Percentiles rank a stretch among this genome's conserved stretches.
Conservation (phyloP, 2,888 invertebrate genomes). For the Ametastegia equiseti region DNA sequence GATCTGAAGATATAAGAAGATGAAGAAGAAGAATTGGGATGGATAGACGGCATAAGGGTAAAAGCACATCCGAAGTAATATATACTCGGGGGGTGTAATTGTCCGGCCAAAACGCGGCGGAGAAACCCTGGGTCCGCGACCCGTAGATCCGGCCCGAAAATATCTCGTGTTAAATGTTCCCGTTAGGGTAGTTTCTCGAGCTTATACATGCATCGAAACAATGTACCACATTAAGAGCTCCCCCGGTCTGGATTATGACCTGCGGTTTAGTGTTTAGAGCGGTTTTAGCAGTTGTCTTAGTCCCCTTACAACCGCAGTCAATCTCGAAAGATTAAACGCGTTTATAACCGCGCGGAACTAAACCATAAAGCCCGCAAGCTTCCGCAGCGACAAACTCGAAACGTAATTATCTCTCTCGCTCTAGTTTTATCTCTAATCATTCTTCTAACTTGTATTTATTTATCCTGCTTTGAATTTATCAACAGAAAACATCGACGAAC, state of each 20-base stretch:
- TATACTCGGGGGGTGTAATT: conserved; percentile 15
- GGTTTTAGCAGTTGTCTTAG: background rate
- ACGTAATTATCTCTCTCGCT: background rate
- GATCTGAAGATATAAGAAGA: background rate
- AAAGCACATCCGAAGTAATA: conserved; percentile 13
- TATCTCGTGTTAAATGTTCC: background rate
- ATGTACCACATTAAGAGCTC: background rate
- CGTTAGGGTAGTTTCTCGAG: conserved; percentile 26
- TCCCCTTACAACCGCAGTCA: background rate
- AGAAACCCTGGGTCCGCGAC: background rate
- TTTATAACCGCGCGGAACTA: background rate
- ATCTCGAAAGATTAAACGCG: background rate
- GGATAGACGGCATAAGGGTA: background rate
- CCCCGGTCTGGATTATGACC: background rate
- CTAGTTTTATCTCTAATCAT: too few relatives aligned
- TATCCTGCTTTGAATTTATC: too few relatives aligned
- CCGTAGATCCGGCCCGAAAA: background rate
- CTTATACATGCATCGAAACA: conserved; percentile 16
- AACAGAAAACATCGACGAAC: too few relatives aligned
- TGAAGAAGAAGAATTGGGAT: background rate
- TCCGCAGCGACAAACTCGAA: background rate
- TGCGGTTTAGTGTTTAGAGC: background rate
- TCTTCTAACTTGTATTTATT: too few relatives aligned
- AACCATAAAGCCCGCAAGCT: background rate
- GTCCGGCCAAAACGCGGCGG: background rate